These are phyloP conservation scores for Patella ulyssiponensis DNA, from an alignment of 2,888 invertebrate species.

Conservation along the genomic window DNA sequence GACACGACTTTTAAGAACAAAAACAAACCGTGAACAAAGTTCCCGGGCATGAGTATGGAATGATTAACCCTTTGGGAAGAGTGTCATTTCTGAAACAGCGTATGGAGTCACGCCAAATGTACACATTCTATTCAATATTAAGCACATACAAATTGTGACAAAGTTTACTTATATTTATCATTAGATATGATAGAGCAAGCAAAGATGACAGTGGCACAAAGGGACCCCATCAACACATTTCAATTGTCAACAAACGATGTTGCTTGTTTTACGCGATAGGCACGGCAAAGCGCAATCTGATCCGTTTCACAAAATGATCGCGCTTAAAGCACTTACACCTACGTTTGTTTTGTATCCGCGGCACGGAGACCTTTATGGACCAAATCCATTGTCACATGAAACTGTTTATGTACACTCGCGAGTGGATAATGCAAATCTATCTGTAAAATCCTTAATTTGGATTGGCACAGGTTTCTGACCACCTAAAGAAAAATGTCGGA, in stretches of 20 bases:
- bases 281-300: not conserved
- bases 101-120: not conserved
- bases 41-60: not conserved
- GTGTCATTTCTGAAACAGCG: not conserved
- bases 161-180: constrained; percentile 5
- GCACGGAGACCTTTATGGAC: not conserved
- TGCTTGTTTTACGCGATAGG: not conserved
- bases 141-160: not conserved
- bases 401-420: not conserved
- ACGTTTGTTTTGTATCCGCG: not conserved
- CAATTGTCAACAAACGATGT: not conserved
- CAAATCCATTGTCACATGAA: not conserved
- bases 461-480: too few relatives aligned
- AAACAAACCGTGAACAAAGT: not conserved
- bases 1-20: not conserved
- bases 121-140: not conserved
- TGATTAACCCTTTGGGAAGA: not conserved
- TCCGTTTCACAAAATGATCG: not conserved
- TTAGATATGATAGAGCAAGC: constrained; percentile 5
- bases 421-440: not conserved
- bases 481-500: too few relatives aligned
- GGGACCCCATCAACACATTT: constrained; percentile 6
- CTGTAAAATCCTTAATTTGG: too few relatives aligned
- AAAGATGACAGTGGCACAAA: constrained; percentile 1
- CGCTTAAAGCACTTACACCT: constrained; percentile 2